Evolutionary conservation across 2,113 vertebrate species (phyloP), one percentile per base, ranked within the genome.

Genomic region (Entelurus aequoreus): DNA sequence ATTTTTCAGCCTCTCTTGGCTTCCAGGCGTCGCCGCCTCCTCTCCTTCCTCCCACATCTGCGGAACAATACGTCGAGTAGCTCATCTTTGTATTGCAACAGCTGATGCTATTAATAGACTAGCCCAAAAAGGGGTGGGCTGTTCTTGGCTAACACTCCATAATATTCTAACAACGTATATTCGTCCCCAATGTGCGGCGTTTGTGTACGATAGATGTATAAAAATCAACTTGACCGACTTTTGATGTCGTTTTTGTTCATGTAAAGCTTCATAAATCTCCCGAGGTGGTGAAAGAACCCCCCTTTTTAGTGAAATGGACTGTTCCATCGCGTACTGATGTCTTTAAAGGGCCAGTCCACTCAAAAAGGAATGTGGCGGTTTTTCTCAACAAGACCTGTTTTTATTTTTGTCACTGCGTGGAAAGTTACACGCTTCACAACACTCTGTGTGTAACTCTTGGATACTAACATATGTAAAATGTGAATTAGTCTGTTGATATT

Each of bases 51-150:
- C 74, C 72, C 78, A 69, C 84, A 85, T 86, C 86, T 83, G 80
- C 84, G 60, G 68, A 78, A 81, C 77, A 84, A 87, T 74, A 76
- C 87, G 65, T 58, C 28, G 68, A 82, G 78, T 48, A 86, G 83
- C 84, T 79, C 84, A 80, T 89, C 87, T 91, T 86, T 85, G 88
- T 87, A 86, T 89, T 85, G 88, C 87, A 87, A 89, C 86, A 87
- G 85, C 85, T 82, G 86, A 87, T 78, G 78, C 90, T 91, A 90
- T 81, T 85, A 89, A 92, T 89, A 92, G 89, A 89, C 66, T 60
- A 44, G 71, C 60, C 71, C 59, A 51, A 16, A 57, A 16, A 68
- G 73, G 80, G 80, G 83, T 16, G 74, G 11, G 1, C 21, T 47
- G 15, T 60, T 67, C 42, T 28, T 4, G 1, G 12, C 12, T 9